Evolutionary conservation across 2,797 vertebrate species (phyloP), one percentile per base, ranked within the genome.

Genomic region (Lates japonicus): DNA sequence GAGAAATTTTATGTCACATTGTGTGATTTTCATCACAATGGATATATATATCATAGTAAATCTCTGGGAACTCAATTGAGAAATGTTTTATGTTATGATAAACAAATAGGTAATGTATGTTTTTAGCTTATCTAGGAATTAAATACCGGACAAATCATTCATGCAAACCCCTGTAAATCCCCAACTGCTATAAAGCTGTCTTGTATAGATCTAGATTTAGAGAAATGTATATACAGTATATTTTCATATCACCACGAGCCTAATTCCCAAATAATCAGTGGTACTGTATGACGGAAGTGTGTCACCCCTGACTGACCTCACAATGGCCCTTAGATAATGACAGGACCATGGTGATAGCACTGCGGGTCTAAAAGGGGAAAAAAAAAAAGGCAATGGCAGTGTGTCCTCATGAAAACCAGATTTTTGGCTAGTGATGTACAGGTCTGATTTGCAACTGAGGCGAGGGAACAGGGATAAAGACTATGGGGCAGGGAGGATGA

Each of bases 381-480:
- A 41, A 54, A n/a, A 35, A 52, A 35, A 65, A 58, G 51, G 16
- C 49, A 44, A 13, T 54, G 62, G 42, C 39, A 48, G 44, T 13
- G 37, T 67, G 70, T 80, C 81, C 78, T 73, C 59, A 48, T 64
- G 52, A 72, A 88, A 80, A 78, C 25, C 2, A 0, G 46, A 25
- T 51, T 70, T 74, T 69, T 22, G 22, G 48, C 60, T 37, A 39
- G n/a, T 83, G 85, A 86, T 80, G 88, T 88, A n/a, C n/a, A n/a
- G 83, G 82, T 81, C 81, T 90, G 87, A 92, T 92, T 78, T 55
- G 73, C 73, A 70, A 63, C 87, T n/a, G n/a, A 87, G 88, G 35
- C 54, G 2, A 73, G 49, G 59, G 70, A 75, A 61, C 31, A 48
- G 37, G 52, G 69, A 82, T 54, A 73, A 68, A 48, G 68, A 76